Evolutionary conservation across 1,140 invertebrate genomes (phyloP).

Genomic region (Pseudoatta argentina): DNA sequence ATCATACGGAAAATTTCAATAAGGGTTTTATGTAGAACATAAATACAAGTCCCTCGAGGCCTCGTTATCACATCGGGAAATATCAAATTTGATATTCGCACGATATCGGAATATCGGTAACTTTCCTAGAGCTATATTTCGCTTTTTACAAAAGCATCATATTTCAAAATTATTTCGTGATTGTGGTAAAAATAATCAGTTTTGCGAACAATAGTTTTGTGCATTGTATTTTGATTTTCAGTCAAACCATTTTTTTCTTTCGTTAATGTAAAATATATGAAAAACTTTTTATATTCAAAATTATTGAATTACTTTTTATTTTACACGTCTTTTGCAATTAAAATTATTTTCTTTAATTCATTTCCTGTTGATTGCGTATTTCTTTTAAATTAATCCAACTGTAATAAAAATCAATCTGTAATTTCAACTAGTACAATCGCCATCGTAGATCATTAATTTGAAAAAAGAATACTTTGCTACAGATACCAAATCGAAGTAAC

Average conservation of each 20-base stretch:
- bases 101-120: conserved; percentile 23
- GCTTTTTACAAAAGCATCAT: background rate
- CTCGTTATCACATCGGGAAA: conserved; percentile 6
- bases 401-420: background rate
- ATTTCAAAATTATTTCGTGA: background rate
- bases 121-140: conserved; percentile 7
- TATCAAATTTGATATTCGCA: conserved; percentile 46
- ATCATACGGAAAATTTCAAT: conserved; percentile 16
- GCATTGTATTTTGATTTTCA: background rate
- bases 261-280: background rate
- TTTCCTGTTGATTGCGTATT: no score
- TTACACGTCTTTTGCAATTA: background rate
- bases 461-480: conserved; percentile 54
- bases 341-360: background rate
- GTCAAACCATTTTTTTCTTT: background rate
- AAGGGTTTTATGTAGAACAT: conserved; percentile 32
- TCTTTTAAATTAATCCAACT: background rate
- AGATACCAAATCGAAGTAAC: conserved; percentile 24
- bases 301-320: background rate
- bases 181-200: background rate
- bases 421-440: background rate
- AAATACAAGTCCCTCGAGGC: conserved; percentile 18
- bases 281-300: background rate
- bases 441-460: background rate
- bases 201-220: background rate